phyloP scores from a whole-genome alignment of 1,140 invertebrate species.

The Sycophila sp. region DNA sequence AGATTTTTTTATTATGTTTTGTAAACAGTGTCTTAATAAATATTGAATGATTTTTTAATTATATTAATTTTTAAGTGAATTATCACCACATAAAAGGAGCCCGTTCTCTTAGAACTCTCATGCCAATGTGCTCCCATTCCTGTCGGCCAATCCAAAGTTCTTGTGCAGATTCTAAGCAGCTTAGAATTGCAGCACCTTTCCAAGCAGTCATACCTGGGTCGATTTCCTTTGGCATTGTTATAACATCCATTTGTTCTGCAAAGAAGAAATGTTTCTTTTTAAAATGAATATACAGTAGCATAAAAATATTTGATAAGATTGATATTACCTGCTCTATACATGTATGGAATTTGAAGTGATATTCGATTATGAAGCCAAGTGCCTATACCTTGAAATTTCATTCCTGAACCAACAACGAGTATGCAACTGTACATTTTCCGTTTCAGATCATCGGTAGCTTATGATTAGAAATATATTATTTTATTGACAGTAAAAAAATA shows the following conservation, averaged over 20 bases:
- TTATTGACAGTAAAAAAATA: not conserved
- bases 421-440: slow-evolving; percentile 95
- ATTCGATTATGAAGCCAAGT: slow-evolving; percentile 91
- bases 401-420: slow-evolving; percentile 89
- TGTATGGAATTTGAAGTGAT: slow-evolving; percentile 82
- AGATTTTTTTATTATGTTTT: too few species aligned
- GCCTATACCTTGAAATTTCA: slow-evolving; percentile 87
- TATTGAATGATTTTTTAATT: not conserved
- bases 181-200: slow-evolving; percentile 95
- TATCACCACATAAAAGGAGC: slow-evolving; percentile 82
- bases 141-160: slow-evolving; percentile 90
- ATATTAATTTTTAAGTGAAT: not conserved
- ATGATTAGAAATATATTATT: not conserved
- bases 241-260: slow-evolving; percentile 82
- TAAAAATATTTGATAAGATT: not conserved
- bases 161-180: slow-evolving; percentile 89
- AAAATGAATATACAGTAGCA: not conserved
- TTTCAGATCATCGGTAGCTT: slow-evolving; percentile 85
- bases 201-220: slow-evolving; percentile 89
- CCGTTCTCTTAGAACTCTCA: slow-evolving; percentile 87
- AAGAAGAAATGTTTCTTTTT: too few species aligned
- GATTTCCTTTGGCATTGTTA: slow-evolving; percentile 87
- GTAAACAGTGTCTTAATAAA: not conserved
- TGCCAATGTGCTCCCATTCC: slow-evolving; percentile 88
- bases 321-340: slow-evolving; percentile 72